Evolutionary conservation across 2,888 invertebrate species (phyloP), one percentile per base, ranked within the genome.

Genomic region (Mesorhabditis spiculigera): DNA sequence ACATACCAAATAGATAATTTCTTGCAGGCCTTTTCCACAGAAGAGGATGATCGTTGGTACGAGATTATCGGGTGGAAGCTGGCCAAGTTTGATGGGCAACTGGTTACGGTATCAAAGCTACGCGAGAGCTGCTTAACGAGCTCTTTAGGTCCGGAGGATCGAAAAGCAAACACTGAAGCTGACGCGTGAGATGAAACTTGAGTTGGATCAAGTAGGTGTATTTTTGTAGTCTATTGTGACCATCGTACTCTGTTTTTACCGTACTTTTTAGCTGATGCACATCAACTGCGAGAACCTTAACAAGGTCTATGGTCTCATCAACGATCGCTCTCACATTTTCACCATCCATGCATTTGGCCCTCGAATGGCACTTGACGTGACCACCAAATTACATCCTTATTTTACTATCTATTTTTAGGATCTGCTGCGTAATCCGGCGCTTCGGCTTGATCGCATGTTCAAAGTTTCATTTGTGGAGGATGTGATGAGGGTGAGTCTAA

Each of bases 301-400:
- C 89, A 93, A 93, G 71, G 96, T 96, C 88, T 93, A 95, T 87
- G 96, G 96, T 75, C 67, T 77, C 4, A 72, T 79, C 66, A 77
- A 77, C 74, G 94, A 95, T 87, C 92, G 93, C 71, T 91, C 92
- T 89, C 91, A 93, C 81, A 92, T 95, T 85, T 90, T 93, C 86
- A 91, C 96, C 87, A 91, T 95, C 88, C 94, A 93, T 75, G 94
- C 95, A 89, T 96, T 96, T 89, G 95, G 95, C 89, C 92, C 94
- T 88, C 94, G 95, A 90, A 96, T 96, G 87, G 95, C 95, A 89
- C 91, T 96, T 87, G 93, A 94, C 69, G 78, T 77, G 10, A 41
- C 69, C n/a, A 41, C 69, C n/a, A 45, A 6, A 2, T 42, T 61
- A 4, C 28, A 10, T 16, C 4, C 1, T 3, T 10, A 28, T 63